Base-by-base conservation (phyloP, 2,113 vertebrate species). In the Eulemur macaco region DNA sequence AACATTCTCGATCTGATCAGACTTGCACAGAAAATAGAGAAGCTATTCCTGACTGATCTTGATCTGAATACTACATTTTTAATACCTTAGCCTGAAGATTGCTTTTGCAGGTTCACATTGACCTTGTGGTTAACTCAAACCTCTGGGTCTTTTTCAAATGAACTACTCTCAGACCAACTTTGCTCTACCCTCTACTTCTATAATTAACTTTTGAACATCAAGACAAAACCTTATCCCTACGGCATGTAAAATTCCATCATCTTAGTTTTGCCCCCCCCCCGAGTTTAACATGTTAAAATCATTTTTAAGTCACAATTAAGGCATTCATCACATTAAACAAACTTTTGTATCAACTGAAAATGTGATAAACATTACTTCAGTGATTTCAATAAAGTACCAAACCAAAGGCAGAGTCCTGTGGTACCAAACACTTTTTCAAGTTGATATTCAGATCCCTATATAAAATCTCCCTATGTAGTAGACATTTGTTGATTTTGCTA, bases 141-240 rank as follows among this genome's bases (percentile, higher is more conserved):
- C 7, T 85, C 34, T 86, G 76, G 0, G 31, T 60, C 29, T 66
- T n/a, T 83, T 50, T 63, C 5, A 80, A 80, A 90, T 81, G 27
- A 90, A 74, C n/a, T 83, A 58, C 13, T 81, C 2, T 76, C 27
- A 47, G 54, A 17, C 2, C 23, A 45, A 6, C 3, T 63, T 96
- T 69, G 20, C 11, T 4, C 3, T 92, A 18, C 2, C 2, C 23
- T 92, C 5, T 77, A 13, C 29, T 87, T 82, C 39, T 34, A 5
- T 34, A 66, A 82, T 50, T 95, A n/a, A 63, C 80, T 89, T 96
- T 94, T 83, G 8, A 84, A 54, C 56, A 76, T 82, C 39, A 68
- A 29, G 34, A 15, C 15, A 86, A 69, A 92, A 54, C 6, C 1
- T 83, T 45, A 66, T 6, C 45, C 31, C 60, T 92, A 29, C 29